phyloP scores from a whole-genome alignment of 2,888 invertebrate genomes.

The Ophion ventricosus region DNA sequence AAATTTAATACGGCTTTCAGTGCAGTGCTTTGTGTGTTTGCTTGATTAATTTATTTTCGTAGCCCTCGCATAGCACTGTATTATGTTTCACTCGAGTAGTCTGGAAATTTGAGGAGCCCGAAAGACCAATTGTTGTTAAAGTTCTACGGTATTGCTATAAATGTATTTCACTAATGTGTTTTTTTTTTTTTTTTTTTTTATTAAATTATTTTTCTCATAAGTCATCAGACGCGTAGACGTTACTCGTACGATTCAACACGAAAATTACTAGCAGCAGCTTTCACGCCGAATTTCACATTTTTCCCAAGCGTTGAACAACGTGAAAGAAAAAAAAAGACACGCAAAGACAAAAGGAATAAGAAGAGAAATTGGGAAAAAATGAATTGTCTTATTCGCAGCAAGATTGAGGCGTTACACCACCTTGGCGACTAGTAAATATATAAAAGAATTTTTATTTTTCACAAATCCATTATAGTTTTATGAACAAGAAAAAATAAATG shows the following conservation, averaged over 20 bases:
- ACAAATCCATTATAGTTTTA: too few species aligned
- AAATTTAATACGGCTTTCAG: conserved; percentile 41
- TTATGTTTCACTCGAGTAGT: conserved; percentile 60
- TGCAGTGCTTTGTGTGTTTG: conserved; percentile 50
- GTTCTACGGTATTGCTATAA: conserved; percentile 37
- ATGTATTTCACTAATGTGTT: conserved; percentile 44
- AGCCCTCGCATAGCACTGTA: conserved; percentile 51
- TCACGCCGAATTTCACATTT: conserved; percentile 39
- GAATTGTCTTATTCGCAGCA: background rate
- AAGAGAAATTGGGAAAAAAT: conserved; percentile 9
- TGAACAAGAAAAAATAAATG: too few species aligned
- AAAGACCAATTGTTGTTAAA: conserved; percentile 57
- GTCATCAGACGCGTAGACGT: conserved; percentile 6
- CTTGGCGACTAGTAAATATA: too few species aligned
- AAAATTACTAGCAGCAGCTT: conserved; percentile 58
- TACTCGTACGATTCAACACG: conserved; percentile 14
- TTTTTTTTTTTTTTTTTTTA: conserved; percentile 13
- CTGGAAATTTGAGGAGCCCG: conserved; percentile 68
- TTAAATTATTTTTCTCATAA: background rate
- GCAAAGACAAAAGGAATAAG: background rate
- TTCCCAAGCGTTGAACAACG: background rate
- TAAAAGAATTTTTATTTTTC: too few species aligned
- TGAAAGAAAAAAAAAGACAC: background rate
- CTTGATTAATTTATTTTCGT: conserved; percentile 21
- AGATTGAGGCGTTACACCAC: too few species aligned